These are phyloP conservation scores for Coleophora deauratella DNA, from an alignment of 2,888 invertebrate genomes.

Conservation along the genomic window DNA sequence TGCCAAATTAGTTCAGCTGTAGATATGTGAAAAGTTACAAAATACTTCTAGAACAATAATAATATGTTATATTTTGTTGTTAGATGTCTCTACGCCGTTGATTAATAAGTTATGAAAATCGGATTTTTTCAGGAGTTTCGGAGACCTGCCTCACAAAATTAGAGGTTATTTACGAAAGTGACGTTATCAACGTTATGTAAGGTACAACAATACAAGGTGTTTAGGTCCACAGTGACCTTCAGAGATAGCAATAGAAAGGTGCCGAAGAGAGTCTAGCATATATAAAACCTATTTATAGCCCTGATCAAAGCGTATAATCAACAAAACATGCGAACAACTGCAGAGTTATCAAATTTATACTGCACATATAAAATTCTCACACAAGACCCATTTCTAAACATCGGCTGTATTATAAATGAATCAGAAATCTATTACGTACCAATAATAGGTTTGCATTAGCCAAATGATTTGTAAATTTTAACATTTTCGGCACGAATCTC, in stretches of 20 bases:
- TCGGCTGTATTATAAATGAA: no score
- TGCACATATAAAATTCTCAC: no score
- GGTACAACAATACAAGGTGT: slow-evolving; percentile 45
- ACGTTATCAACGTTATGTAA: slow-evolving; percentile 64
- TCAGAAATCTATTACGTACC: slow-evolving; percentile 34
- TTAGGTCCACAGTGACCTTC: slow-evolving; percentile 19
- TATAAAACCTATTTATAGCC: slow-evolving; percentile 9
- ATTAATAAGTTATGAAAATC: no score
- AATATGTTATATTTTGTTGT: no score
- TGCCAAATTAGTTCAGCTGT: no score
- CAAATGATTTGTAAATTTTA: slow-evolving; percentile 60
- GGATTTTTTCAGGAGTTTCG: no score
- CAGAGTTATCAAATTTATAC: no score
- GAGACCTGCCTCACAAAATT: slow-evolving; percentile 13
- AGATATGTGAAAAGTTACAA: no score
- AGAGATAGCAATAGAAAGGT: neutral
- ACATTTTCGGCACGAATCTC: slow-evolving; percentile 66
- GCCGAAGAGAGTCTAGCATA: neutral
- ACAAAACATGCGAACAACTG: slow-evolving; percentile 23
- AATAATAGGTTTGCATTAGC: slow-evolving; percentile 54
- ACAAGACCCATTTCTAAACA: no score
- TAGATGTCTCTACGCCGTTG: no score
- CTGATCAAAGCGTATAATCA: slow-evolving; percentile 10
- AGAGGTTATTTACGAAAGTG: slow-evolving; percentile 56
- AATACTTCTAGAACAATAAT: no score